phyloP scores from a whole-genome alignment of 2,113 vertebrate genomes.

The rabbit (Oryctolagus cuniculus) region mOryCun1.1 NC_091441.1:14920501-14921000 shows the following conservation, averaged over 20 bases:
- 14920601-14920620: neutral
- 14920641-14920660: neutral
- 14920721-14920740: neutral
- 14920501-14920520: neutral
- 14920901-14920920: neutral
- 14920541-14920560: neutral
- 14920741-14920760: neutral
- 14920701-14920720: neutral
- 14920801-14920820: neutral
- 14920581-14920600: neutral
- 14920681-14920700: neutral
- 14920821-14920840: neutral
- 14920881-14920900: neutral
- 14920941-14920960: neutral
- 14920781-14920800: neutral
- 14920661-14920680: neutral
- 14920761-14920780: fast-evolving
- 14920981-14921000: neutral
- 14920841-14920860: fast-evolving
- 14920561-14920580: neutral
- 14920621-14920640: neutral
- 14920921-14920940: neutral
- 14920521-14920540: neutral
- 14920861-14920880: fast-evolving
- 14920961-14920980: neutral